phyloP scores from a whole-genome alignment of 2,797 vertebrate species.

The Phrynocephalus forsythii region DNA sequence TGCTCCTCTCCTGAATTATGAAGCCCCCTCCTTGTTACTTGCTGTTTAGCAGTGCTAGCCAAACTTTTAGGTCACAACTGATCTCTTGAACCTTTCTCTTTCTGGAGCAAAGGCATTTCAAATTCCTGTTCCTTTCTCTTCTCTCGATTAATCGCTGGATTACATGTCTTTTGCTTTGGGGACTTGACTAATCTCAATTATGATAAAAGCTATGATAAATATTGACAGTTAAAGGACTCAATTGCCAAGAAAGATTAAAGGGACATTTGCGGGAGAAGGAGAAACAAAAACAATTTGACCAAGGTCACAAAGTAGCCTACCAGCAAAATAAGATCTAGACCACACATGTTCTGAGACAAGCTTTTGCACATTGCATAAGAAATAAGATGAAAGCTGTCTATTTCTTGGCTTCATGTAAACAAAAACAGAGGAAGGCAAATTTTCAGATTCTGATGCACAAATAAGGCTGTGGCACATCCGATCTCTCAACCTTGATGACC shows the following conservation, averaged over 20 bases:
- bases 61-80: not conserved
- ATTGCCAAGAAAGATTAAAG: not conserved
- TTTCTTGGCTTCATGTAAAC: not conserved
- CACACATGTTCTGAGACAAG: not conserved
- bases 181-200: not conserved
- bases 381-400: not conserved
- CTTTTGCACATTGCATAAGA: not conserved
- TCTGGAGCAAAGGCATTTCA: not conserved
- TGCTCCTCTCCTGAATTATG: no score
- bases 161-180: not conserved
- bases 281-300: not conserved
- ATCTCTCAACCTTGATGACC: not conserved
- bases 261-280: not conserved
- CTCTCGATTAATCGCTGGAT: not conserved
- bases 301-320: not conserved
- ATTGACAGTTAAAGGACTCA: constrained; percentile 19
- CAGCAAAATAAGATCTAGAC: not conserved
- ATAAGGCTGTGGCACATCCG: not conserved
- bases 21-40: not conserved
- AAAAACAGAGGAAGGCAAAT: not conserved
- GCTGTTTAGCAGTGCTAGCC: not conserved
- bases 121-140: not conserved
- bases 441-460: constrained; percentile 10
- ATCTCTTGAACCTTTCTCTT: not conserved
- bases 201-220: not conserved